phyloP scores from a whole-genome alignment of 2,888 invertebrate genomes.

The Ennomos quercinarius region DNA sequence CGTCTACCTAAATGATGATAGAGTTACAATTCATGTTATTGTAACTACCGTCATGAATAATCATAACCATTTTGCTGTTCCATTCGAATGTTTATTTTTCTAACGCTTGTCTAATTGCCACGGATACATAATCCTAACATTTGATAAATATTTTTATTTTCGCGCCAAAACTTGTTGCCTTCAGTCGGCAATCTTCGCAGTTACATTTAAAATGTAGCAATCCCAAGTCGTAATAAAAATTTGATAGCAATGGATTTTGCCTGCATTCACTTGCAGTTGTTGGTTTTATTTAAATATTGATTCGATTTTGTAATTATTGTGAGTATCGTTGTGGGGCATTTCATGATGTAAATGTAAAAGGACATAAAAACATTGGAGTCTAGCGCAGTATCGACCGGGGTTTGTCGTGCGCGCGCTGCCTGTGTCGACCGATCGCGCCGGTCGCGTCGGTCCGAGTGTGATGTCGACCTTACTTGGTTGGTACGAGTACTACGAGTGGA shows the following conservation, averaged over 20 bases:
- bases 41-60: neutral
- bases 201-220: conserved; percentile 26
- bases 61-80: neutral
- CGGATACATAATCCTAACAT: conserved; percentile 2
- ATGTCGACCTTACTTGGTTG: conserved; percentile 28
- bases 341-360: conserved; percentile 67
- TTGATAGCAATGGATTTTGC: neutral
- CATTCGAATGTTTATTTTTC: neutral
- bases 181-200: conserved; percentile 20
- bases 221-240: conserved; percentile 18
- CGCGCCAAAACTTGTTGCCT: conserved; percentile 40
- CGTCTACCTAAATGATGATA: too few relatives aligned
- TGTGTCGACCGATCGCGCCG: conserved; percentile 23
- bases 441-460: conserved; percentile 40
- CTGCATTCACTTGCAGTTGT: conserved; percentile 1
- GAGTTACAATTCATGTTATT: too few relatives aligned
- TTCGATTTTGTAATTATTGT: conserved; percentile 59
- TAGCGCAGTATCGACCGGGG: conserved; percentile 81
- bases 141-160: conserved; percentile 17
- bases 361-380: conserved; percentile 83
- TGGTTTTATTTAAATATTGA: conserved; percentile 2
- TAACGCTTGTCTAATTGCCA: neutral
- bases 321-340: conserved; percentile 71
- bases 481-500: too few relatives aligned
- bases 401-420: conserved; percentile 72